phyloP scores from a whole-genome alignment of 2,113 vertebrate species.

The Lamprologus callipterus region DNA sequence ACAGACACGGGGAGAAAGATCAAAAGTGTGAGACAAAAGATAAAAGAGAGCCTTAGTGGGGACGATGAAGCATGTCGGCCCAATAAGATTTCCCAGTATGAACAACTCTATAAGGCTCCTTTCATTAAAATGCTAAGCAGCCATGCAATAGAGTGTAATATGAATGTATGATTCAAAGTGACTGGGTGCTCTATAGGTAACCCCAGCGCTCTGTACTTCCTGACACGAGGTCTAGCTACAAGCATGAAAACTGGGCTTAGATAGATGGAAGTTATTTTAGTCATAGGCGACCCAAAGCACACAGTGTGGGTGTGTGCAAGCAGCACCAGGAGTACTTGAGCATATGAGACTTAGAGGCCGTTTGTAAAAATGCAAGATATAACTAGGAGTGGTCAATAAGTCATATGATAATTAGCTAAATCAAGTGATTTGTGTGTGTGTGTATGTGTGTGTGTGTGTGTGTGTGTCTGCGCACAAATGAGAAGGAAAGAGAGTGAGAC shows the following conservation, averaged over 20 bases:
- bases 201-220: background rate
- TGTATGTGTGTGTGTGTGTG: background rate
- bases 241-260: background rate
- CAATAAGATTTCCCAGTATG: background rate
- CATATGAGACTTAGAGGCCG: background rate
- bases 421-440: background rate
- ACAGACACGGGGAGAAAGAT: background rate
- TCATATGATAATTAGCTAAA: constrained; percentile 36
- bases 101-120: background rate
- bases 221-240: background rate
- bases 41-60: background rate
- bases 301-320: background rate
- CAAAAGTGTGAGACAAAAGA: constrained; percentile 10
- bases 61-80: background rate
- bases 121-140: constrained; percentile 15
- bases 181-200: background rate
- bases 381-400: constrained; percentile 9
- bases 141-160: background rate
- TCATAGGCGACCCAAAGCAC: background rate
- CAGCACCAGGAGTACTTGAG: background rate
- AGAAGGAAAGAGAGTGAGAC: constrained; percentile 6
- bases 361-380: background rate
- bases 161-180: constrained; percentile 1
- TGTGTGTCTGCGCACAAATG: background rate
- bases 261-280: background rate